Conservation (phyloP, 2,113 vertebrate genomes). For the Mormyrus lacerda region DNA sequence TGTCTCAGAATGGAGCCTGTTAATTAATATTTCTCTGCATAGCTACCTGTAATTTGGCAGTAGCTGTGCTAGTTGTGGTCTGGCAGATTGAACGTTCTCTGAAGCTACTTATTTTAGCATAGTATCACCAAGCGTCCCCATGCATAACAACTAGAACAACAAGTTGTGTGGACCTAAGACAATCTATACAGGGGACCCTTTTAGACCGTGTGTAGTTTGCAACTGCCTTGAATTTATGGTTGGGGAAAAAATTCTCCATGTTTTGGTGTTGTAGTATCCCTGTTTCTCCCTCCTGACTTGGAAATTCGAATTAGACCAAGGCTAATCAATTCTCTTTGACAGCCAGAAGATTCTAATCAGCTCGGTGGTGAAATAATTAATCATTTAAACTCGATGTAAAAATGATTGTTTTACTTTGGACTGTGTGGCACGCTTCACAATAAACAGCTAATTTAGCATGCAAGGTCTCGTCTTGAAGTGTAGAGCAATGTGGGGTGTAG, state of each 20-base stretch:
- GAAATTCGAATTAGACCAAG: not conserved
- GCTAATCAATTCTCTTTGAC: constrained; percentile 7
- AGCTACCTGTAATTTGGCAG: not conserved
- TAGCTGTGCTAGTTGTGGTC: not conserved
- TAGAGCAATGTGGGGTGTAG: not conserved
- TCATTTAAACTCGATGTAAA: constrained; percentile 9
- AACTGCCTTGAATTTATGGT: not conserved
- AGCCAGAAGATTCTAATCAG: not conserved
- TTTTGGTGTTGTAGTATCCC: not conserved
- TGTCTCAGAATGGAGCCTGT: not conserved
- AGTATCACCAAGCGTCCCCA: not conserved
- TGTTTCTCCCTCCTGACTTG: not conserved
- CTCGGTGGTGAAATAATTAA: not conserved
- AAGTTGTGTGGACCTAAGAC: not conserved
- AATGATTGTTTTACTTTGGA: constrained; percentile 8
- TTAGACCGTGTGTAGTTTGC: not conserved
- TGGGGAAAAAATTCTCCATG: not conserved
- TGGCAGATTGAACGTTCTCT: not conserved
- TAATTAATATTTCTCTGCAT: not conserved
- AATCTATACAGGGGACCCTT: not conserved
- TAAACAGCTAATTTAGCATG: not conserved
- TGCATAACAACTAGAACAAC: not conserved
- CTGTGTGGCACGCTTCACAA: not conserved
- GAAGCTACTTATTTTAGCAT: not conserved
- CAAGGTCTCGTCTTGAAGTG: not conserved